Evolutionary conservation across 1,140 invertebrate species (phyloP).

Genomic region (Dendroctonus ponderosae): DNA sequence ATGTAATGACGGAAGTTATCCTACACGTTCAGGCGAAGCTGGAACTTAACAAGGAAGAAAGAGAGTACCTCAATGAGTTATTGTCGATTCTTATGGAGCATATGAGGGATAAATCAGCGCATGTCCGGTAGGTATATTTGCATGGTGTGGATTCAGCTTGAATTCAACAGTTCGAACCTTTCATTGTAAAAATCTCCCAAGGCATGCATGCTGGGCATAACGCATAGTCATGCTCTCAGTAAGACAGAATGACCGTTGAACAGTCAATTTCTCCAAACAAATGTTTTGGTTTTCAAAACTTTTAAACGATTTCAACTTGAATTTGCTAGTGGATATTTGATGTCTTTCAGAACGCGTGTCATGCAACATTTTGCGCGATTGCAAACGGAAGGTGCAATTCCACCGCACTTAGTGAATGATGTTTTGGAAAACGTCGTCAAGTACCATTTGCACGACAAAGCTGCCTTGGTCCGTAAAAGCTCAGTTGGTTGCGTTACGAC

Average conservation of each 20-base stretch:
- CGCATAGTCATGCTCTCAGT: no score
- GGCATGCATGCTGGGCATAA: no score
- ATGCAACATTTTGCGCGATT: conserved; percentile 65
- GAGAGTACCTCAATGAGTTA: conserved; percentile 57
- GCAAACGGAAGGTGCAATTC: conserved; percentile 61
- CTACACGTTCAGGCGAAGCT: conserved; percentile 59
- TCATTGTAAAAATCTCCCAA: no score
- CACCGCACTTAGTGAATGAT: conserved; percentile 57
- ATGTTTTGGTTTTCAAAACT: no score
- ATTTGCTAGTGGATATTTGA: background rate
- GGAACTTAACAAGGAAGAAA: conserved; percentile 57
- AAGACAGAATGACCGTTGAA: no score
- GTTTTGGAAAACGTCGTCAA: conserved; percentile 57
- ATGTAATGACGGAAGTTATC: conserved; percentile 65
- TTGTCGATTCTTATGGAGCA: conserved; percentile 64
- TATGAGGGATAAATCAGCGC: conserved; percentile 67
- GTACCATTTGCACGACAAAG: conserved; percentile 63
- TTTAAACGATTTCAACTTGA: no score
- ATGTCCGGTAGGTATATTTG: conserved; percentile 53
- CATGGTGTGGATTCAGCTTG: background rate
- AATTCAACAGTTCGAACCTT: background rate
- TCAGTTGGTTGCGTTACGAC: conserved; percentile 50
- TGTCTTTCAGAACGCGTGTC: conserved; percentile 45
- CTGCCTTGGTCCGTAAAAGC: conserved; percentile 64
- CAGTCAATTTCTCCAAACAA: no score